Conservation (phyloP, 2,797 vertebrate species). For the Crocidura indochinensis region DNA sequence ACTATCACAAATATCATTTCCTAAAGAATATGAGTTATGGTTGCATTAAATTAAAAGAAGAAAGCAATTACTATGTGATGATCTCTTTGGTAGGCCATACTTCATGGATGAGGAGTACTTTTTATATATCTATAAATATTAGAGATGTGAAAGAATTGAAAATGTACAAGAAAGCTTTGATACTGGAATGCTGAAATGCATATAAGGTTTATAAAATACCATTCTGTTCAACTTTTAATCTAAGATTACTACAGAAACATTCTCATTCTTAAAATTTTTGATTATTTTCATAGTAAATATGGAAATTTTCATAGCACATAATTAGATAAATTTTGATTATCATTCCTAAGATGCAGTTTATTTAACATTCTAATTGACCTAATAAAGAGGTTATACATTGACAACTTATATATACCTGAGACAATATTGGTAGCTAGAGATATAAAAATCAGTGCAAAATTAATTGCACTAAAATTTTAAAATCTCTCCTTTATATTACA, state of each 20-base stretch:
- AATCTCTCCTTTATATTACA: neutral
- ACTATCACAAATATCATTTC: neutral
- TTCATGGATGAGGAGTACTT: neutral
- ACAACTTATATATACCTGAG: neutral
- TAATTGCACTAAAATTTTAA: neutral
- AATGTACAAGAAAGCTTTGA: neutral
- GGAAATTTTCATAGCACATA: constrained; percentile 29
- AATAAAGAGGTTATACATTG: neutral
- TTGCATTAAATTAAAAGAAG: neutral
- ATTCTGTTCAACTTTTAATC: neutral
- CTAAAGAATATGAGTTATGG: neutral
- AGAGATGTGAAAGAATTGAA: neutral
- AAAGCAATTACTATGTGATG: neutral
- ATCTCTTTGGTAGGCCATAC: neutral
- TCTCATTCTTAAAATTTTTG: neutral
- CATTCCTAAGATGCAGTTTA: neutral
- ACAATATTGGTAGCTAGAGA: neutral
- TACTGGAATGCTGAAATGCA: neutral
- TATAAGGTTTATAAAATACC: neutral
- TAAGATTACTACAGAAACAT: too few species aligned
- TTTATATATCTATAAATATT: neutral
- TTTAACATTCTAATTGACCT: neutral
- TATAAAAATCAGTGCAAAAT: neutral
- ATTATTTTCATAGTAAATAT: neutral
- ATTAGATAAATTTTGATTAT: neutral